These are phyloP conservation scores for Patella pellucida DNA, from an alignment of 2,888 invertebrate genomes.

Conservation along the genomic window DNA sequence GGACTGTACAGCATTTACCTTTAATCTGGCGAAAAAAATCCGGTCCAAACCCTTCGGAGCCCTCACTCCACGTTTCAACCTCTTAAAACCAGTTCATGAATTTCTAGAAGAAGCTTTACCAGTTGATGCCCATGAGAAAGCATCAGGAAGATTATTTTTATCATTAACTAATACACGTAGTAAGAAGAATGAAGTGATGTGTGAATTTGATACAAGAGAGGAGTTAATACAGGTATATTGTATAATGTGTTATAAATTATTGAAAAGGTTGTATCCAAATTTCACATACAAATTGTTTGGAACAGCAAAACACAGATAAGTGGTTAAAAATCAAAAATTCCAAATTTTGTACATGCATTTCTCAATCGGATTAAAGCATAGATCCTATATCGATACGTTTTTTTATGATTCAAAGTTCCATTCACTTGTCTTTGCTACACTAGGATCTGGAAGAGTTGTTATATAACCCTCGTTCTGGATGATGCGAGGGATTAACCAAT, in stretches of 20 bases:
- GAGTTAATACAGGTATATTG: constrained; percentile 88
- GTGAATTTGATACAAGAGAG: constrained; percentile 89
- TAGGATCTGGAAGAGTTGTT: no score
- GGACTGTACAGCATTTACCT: constrained; percentile 89
- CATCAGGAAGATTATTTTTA: constrained; percentile 91
- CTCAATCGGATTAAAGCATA: no score
- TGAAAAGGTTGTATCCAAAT: neutral
- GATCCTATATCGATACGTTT: no score
- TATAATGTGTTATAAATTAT: neutral
- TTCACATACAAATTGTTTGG: neutral
- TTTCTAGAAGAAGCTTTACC: constrained; percentile 80
- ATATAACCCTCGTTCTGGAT: no score
- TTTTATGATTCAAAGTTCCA: no score
- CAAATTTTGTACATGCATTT: neutral
- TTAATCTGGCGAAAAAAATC: constrained; percentile 89
- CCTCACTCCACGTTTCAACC: constrained; percentile 94
- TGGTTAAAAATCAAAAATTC: neutral
- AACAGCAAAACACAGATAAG: neutral
- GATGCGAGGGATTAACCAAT: no score
- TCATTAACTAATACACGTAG: constrained; percentile 93
- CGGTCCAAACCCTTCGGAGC: constrained; percentile 88
- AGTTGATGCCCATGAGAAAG: constrained; percentile 85
- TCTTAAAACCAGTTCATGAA: constrained; percentile 87
- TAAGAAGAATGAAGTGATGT: constrained; percentile 93
- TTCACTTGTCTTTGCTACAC: no score